phyloP scores from a whole-genome alignment of 2,888 invertebrate genomes.

The Anagyrus pseudococci region DNA sequence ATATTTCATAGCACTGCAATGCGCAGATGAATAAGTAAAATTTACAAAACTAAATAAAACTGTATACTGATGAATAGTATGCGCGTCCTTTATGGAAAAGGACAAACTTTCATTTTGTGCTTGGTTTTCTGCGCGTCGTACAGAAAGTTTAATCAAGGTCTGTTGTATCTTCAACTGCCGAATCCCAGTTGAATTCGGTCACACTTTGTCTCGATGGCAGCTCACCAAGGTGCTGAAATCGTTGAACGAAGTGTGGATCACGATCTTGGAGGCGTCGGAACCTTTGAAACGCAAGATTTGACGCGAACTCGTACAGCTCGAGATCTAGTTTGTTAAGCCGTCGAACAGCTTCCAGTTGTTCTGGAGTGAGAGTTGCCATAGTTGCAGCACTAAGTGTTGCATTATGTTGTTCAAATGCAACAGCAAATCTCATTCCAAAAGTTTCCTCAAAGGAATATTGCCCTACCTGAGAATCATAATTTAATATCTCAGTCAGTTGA shows the following conservation, averaged over 20 bases:
- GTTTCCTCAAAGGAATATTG: slow-evolving; percentile 95
- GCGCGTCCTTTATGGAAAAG: slow-evolving; percentile 14
- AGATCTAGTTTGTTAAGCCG: slow-evolving; percentile 88
- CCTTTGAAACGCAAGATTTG: slow-evolving; percentile 84
- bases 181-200: slow-evolving; percentile 90
- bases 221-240: slow-evolving; percentile 85
- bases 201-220: slow-evolving; percentile 76
- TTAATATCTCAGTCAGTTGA: neutral
- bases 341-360: slow-evolving; percentile 78
- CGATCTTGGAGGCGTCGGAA: slow-evolving; percentile 81
- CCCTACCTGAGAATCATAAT: slow-evolving; percentile 67
- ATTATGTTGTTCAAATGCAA: slow-evolving; percentile 92
- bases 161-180: slow-evolving; percentile 75
- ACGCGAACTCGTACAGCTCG: slow-evolving; percentile 92
- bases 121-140: slow-evolving; percentile 5
- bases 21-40: slow-evolving; percentile 20
- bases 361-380: slow-evolving; percentile 76
- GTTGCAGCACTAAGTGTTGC: slow-evolving; percentile 86
- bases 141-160: slow-evolving; percentile 53
- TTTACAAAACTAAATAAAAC: slow-evolving; percentile 26
- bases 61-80: slow-evolving; percentile 20
- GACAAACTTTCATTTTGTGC: slow-evolving; percentile 37
- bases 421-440: slow-evolving; percentile 87
- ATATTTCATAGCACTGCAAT: slow-evolving; percentile 27
- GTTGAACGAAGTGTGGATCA: slow-evolving; percentile 81